Conservation (phyloP, 2,797 vertebrate species). For the Enteromius afrohamiltoni region DNA sequence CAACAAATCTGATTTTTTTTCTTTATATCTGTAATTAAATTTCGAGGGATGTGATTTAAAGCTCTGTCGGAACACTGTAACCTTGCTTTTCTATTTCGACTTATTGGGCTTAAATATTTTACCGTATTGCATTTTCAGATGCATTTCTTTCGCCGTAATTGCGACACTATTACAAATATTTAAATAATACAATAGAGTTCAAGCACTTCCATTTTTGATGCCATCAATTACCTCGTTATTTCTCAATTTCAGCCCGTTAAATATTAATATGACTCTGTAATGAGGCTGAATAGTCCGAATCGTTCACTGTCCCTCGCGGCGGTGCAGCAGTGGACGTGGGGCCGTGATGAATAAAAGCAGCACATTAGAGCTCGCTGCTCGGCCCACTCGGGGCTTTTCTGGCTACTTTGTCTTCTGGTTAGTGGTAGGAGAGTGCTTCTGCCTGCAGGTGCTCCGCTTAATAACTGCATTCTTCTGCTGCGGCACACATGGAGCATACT, state of each 20-base stretch:
- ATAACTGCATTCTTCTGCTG: slow-evolving; percentile 73
- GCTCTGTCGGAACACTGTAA: slow-evolving; percentile 28
- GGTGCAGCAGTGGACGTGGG: slow-evolving; percentile 71
- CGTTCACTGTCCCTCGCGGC: slow-evolving; percentile 82
- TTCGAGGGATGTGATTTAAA: slow-evolving; percentile 44
- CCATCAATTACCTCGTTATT: slow-evolving; percentile 83
- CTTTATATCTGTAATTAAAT: slow-evolving; percentile 48
- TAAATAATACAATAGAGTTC: slow-evolving; percentile 71
- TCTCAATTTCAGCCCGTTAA: slow-evolving; percentile 79
- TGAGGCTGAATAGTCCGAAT: slow-evolving; percentile 83
- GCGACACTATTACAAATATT: slow-evolving; percentile 66
- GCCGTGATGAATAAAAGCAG: slow-evolving; percentile 80
- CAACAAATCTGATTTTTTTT: slow-evolving; percentile 42
- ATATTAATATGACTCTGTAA: slow-evolving; percentile 84
- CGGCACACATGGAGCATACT: slow-evolving; percentile 60
- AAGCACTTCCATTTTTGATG: slow-evolving; percentile 78
- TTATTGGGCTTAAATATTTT: slow-evolving; percentile 41
- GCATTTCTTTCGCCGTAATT: slow-evolving; percentile 64
- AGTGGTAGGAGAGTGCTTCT: slow-evolving; percentile 68
- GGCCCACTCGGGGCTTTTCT: slow-evolving; percentile 66
- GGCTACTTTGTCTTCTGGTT: slow-evolving; percentile 71
- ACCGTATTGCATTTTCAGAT: slow-evolving; percentile 40
- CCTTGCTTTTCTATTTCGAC: slow-evolving; percentile 35
- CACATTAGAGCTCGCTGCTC: slow-evolving; percentile 75
- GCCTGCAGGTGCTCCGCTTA: slow-evolving; percentile 75